phyloP scores from a whole-genome alignment of 2,797 vertebrate species.

The Acrossocheilus wenchowensis region DNA sequence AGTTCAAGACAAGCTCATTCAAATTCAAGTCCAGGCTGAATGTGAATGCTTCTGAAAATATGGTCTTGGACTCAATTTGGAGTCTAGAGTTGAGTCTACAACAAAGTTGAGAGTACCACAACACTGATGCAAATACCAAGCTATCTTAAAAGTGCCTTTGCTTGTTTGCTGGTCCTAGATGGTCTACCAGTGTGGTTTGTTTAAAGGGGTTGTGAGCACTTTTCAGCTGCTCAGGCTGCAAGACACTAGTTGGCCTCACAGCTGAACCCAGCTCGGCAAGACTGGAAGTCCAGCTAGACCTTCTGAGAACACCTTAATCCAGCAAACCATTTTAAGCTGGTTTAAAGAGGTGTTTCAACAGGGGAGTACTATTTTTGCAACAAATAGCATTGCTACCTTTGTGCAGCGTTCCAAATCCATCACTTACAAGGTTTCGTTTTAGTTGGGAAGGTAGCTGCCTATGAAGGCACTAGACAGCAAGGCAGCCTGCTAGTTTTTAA shows the following conservation, averaged over 20 bases:
- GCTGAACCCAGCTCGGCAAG: neutral
- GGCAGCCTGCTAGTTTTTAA: conserved; percentile 10
- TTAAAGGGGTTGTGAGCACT: neutral
- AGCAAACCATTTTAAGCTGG: neutral
- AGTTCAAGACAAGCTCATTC: neutral
- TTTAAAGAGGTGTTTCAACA: neutral
- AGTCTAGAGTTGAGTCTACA: neutral
- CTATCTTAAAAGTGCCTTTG: neutral
- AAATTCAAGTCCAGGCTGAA: neutral
- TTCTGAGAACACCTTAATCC: neutral
- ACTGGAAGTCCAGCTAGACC: neutral
- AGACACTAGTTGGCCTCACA: neutral
- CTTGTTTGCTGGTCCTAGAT: neutral
- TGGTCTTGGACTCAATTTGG: neutral
- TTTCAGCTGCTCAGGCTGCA: neutral
- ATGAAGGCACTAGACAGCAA: conserved; percentile 1
- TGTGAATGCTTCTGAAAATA: neutral
- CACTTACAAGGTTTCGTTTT: neutral
- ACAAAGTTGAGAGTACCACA: neutral
- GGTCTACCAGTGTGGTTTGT: neutral
- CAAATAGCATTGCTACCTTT: neutral
- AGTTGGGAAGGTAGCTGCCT: conserved; percentile 4
- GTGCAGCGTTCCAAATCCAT: neutral
- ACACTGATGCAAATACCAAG: neutral
- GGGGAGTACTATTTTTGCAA: neutral